These are phyloP conservation scores for Zosterops japonicus DNA, from an alignment of 2,113 vertebrate genomes.

Conservation along the genomic window DNA sequence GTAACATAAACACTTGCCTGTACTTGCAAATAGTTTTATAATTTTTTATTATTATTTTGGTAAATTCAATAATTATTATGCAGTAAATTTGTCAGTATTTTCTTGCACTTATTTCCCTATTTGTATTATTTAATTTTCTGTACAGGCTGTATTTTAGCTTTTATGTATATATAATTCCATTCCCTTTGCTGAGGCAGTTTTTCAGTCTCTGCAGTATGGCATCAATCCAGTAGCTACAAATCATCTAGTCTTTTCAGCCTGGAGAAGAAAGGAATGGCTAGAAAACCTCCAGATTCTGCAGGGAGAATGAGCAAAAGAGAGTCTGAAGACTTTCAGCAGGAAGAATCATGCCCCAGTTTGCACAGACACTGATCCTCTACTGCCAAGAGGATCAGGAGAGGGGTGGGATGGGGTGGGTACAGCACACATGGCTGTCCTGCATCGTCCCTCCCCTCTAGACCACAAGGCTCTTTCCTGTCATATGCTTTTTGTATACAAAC, in stretches of 20 bases:
- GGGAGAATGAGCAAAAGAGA: neutral
- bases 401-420: neutral
- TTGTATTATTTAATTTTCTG: neutral
- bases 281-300: neutral
- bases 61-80: neutral
- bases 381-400: neutral
- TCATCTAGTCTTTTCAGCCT: neutral
- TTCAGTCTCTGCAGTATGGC: neutral
- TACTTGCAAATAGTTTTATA: neutral
- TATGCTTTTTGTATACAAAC: neutral
- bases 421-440: rapidly evolving
- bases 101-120: neutral
- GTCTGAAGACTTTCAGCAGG: neutral
- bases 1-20: neutral
- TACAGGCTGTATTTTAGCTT: neutral
- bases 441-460: rapidly evolving
- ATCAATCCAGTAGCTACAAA: neutral
- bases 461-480: neutral
- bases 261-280: neutral
- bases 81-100: neutral
- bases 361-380: neutral
- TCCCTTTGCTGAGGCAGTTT: neutral
- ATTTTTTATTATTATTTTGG: neutral
- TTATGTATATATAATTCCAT: neutral
- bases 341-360: neutral